Base-by-base conservation (phyloP, 2,888 invertebrate genomes). In the Ischnura elegans region DNA sequence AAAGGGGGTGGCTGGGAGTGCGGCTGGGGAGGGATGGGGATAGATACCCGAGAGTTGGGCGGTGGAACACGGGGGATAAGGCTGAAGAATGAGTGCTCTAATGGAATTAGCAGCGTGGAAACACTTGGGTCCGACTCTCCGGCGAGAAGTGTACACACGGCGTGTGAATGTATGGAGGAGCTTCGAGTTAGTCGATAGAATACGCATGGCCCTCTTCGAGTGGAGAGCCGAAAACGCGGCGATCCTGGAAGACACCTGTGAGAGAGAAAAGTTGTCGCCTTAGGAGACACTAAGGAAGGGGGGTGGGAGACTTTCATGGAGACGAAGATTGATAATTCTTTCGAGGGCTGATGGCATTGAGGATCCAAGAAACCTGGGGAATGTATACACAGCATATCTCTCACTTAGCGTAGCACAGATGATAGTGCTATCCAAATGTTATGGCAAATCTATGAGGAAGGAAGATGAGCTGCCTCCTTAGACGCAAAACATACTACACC, bases 241-340 rank as follows among this genome's bases (percentile, higher is more conserved):
- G 86, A 46, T n/a, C 43, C n/a, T 42, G 61, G 61, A 43, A 90
- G 61, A 61, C 76, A 90, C 90, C 43, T 90, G 36, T 43, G 90
- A 90, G 55, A 66, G 61, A 36, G 90, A 90, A 90, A 42, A 90
- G 61, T 55, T 90, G 90, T 90, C 90, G 55, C 51, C 55, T n/a
- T 42, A 90, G 90, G 45, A 90, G 61, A 61, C 43, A 61, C 61
- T 43, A n/a, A n/a, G 66, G 43, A 47, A 21, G 87, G 42, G 55
- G 90, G 61, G 42, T 42, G 90, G 61, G 36, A 76, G 16, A 8
- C n/a, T 29, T 36, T 36, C 42, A 25, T 66, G 90, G 61, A 43
- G n/a, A 42, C 13, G 90, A 90, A 90, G 90, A 90, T 90, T 90
- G 90, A 90, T 90, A 90, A 55, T 66, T 90, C 90, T 61, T 66